Conservation (phyloP, 2,113 vertebrate genomes). For the Myrmophylax atrothorax region DNA sequence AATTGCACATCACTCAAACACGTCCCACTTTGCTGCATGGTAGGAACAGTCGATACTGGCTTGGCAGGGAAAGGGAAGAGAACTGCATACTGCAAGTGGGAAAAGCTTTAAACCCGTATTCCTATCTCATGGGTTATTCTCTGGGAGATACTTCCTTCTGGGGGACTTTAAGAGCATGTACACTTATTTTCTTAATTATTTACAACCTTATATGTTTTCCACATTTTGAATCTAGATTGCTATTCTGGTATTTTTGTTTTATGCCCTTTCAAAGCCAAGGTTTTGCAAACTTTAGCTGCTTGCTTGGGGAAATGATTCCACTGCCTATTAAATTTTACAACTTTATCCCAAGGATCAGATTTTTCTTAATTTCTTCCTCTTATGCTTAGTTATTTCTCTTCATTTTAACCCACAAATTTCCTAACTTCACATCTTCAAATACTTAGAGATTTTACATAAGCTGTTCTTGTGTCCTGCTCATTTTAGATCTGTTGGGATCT, state of each 20-base stretch:
- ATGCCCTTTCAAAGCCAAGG: background rate
- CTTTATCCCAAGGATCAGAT: background rate
- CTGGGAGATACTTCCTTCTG: background rate
- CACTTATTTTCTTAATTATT: background rate
- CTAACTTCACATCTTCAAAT: background rate
- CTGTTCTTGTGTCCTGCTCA: background rate
- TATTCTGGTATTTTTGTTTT: background rate
- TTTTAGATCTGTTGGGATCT: background rate
- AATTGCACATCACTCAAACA: background rate
- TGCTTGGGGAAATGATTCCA: background rate
- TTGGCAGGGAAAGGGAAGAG: background rate
- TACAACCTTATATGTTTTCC: background rate
- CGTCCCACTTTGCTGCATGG: background rate
- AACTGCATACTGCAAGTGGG: background rate
- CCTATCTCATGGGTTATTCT: background rate
- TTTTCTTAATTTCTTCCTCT: background rate
- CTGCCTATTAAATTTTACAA: background rate
- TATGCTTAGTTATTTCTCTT: background rate
- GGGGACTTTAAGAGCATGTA: background rate
- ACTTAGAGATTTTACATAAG: background rate
- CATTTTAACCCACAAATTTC: background rate
- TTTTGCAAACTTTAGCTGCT: background rate
- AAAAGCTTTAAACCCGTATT: background rate
- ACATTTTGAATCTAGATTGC: background rate
- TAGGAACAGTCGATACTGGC: background rate